Conservation (phyloP, 1,140 invertebrate genomes). For the Geopemphigus sp. region DNA sequence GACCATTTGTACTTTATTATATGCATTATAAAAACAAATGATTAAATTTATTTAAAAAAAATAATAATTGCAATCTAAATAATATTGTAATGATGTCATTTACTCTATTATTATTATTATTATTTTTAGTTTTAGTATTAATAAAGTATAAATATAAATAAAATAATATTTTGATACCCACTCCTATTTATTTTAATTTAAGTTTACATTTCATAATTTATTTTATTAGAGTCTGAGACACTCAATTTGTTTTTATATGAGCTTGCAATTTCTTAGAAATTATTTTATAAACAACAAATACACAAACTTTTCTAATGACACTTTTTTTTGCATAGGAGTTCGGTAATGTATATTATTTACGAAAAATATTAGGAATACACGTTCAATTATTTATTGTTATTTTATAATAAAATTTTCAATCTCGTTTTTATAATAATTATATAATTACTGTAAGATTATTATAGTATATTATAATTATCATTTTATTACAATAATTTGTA, state of each 20-base stretch:
- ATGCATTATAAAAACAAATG: neutral
- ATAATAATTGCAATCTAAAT: conserved; percentile 9
- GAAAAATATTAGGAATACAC: too few relatives aligned
- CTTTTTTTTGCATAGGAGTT: too few relatives aligned
- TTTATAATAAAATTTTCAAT: too few relatives aligned
- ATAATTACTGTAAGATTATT: too few relatives aligned
- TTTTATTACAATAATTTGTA: too few relatives aligned
- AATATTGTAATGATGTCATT: neutral
- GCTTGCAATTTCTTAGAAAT: neutral
- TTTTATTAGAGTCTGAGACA: neutral
- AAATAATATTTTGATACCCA: neutral
- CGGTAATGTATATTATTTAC: too few relatives aligned
- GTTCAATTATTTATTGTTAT: too few relatives aligned
- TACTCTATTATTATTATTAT: neutral
- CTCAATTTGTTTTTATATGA: neutral
- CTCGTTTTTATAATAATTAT: too few relatives aligned
- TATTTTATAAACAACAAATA: neutral
- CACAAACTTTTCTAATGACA: too few relatives aligned
- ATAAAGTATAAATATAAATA: neutral
- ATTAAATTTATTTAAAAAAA: too few relatives aligned
- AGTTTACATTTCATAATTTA: neutral
- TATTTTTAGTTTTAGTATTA: neutral
- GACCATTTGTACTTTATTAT: neutral
- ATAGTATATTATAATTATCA: too few relatives aligned
- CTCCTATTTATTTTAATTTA: neutral